Evolutionary conservation across 2,888 invertebrate genomes (phyloP).

Genomic region (Diplazon laetatorius): DNA sequence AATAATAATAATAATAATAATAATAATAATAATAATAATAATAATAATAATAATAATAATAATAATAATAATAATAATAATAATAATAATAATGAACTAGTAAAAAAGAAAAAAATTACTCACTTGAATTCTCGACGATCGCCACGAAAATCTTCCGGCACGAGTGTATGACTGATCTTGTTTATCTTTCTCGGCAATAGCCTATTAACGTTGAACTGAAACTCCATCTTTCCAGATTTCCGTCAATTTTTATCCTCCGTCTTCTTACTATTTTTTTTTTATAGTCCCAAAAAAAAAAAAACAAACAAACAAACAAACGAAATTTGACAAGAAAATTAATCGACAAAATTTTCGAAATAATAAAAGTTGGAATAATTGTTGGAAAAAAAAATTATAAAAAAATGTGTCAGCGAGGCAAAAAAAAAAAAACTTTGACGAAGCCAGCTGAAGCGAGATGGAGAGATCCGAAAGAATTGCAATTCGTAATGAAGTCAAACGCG

Average conservation of each 20-base stretch:
- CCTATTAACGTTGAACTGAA: conserved; percentile 80
- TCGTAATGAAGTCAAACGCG: conserved; percentile 29
- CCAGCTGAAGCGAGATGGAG: background rate
- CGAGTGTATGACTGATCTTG: conserved; percentile 79
- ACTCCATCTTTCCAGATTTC: conserved; percentile 81
- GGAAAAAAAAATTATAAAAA: conserved; percentile 1
- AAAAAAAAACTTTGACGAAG: conserved; percentile 1
- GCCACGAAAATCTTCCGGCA: conserved; percentile 79
- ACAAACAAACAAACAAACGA: too few species aligned
- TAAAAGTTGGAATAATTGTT: too few species aligned
- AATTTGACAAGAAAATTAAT: too few species aligned
- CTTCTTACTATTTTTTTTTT: background rate
- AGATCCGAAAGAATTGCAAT: conserved; percentile 4
- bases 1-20: too few species aligned
- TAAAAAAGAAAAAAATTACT: conserved; percentile 64
- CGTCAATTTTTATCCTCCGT: background rate
- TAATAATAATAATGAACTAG: too few species aligned
- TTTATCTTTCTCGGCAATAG: conserved; percentile 79
- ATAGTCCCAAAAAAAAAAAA: background rate
- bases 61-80: too few species aligned
- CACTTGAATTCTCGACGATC: conserved; percentile 79
- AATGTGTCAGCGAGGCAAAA: background rate
- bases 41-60: too few species aligned
- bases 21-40: background rate
- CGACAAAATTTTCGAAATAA: too few species aligned